Evolutionary conservation across 2,113 vertebrate species (phyloP), one percentile per base, ranked within the genome.

Genomic region (Regulus satrapa): DNA sequence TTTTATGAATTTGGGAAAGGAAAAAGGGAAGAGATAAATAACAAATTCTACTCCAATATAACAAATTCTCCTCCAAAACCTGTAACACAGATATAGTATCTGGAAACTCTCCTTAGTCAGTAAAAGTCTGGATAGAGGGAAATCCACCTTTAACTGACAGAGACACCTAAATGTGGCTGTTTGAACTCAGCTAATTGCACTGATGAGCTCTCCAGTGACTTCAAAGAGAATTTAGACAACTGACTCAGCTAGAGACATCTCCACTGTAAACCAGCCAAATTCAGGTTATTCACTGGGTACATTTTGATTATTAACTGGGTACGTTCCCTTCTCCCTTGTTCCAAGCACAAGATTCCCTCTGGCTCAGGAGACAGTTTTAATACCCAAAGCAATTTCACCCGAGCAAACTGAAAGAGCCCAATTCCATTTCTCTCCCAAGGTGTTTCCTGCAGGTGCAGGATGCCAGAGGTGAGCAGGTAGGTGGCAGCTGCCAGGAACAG

Each of bases 61-160:
- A 68, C 11, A 71, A 55, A 43, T 43, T 64, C 67, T 46, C 14
- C 18, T 45, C 28, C 51, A 71, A 1, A 34, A 56, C 19, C 28
- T 48, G 26, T 31, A 68, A 8, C 0, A 0, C 9, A 51, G 31
- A 34, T 26, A 48, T 4, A 56, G 1, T 23, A 18, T 5, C 34
- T 49, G 23, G 25, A 26, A 56, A 54, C 10, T 32, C 21, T 55
- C 18, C 62, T 14, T 1, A 25, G 63, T 26, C 62, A 83, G 3
- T 18, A 58, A 29, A 12, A 67, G 25, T 6, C 23, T 46, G 59
- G 34, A 20, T 1, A 31, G 73, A 76, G 40, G 48, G 11, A 12
- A 49, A 72, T 20, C 18, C 68, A 63, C 45, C 81, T 32, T 79
- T 46, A 16, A 8, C 54, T 54, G 56, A 28, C 63, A 69, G 63